phyloP scores from a whole-genome alignment of 2,888 invertebrate species.

The Agonopterix arenella region DNA sequence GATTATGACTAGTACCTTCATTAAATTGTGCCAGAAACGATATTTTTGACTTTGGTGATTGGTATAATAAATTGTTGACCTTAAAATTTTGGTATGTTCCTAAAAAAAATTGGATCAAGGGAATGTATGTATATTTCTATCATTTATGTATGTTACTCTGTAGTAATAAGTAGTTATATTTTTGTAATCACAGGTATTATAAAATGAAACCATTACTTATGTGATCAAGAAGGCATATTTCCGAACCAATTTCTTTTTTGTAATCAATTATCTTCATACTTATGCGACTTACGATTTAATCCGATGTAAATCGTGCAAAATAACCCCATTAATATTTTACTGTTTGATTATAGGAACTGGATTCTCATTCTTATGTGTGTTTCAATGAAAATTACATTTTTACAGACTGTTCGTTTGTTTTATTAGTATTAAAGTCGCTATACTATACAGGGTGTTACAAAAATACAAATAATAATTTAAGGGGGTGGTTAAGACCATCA shows the following conservation, averaged over 20 bases:
- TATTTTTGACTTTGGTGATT: constrained; percentile 14
- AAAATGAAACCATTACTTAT: constrained; percentile 20
- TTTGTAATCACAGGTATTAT: constrained; percentile 58
- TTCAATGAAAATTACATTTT: constrained; percentile 65
- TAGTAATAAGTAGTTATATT: constrained; percentile 65
- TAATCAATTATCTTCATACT: constrained; percentile 1
- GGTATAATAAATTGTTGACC: constrained; percentile 14
- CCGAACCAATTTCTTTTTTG: constrained; percentile 3
- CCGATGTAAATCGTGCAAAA: constrained; percentile 13
- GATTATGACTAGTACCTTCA: not conserved
- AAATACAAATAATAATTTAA: too few relatives aligned
- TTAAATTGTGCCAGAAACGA: too few relatives aligned
- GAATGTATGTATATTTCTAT: constrained; percentile 38
- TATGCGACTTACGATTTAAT: not conserved
- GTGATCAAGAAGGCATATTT: constrained; percentile 1
- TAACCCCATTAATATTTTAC: constrained; percentile 17
- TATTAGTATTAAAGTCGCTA: constrained; percentile 14
- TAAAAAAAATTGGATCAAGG: constrained; percentile 38
- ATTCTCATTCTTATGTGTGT: constrained; percentile 51
- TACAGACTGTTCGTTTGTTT: constrained; percentile 50
- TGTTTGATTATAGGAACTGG: constrained; percentile 19
- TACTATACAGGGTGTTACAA: not conserved
- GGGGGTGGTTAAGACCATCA: too few relatives aligned
- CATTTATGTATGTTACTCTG: constrained; percentile 49
- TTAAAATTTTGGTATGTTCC: constrained; percentile 44